phyloP scores from a whole-genome alignment of 2,888 invertebrate species.

The Diarsia rubi region DNA sequence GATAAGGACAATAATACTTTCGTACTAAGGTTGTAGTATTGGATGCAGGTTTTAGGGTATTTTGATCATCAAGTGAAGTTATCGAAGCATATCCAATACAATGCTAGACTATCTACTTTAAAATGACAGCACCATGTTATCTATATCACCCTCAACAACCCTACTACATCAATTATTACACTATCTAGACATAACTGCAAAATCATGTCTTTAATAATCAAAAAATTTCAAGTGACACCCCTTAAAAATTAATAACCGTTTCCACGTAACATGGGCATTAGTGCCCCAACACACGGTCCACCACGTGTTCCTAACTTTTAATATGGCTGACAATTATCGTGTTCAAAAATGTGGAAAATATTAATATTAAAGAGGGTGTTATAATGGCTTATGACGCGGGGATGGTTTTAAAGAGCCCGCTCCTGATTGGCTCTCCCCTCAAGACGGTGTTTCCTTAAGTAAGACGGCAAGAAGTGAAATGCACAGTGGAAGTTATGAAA shows the following conservation, averaged over 20 bases:
- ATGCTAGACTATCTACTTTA: not conserved
- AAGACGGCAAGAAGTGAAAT: constrained; percentile 57
- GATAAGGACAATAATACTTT: no score
- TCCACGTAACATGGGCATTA: constrained; percentile 66
- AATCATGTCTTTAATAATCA: constrained; percentile 35
- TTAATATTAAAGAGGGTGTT: constrained; percentile 82
- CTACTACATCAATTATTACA: constrained; percentile 25
- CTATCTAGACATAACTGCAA: constrained; percentile 30
- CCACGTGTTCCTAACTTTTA: constrained; percentile 85
- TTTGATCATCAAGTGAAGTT: no score
- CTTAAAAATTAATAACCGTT: constrained; percentile 69
- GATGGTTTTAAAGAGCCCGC: constrained; percentile 68
- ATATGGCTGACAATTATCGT: constrained; percentile 86
- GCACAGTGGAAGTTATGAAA: constrained; percentile 59
- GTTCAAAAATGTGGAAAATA: constrained; percentile 86
- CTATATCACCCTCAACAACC: not conserved
- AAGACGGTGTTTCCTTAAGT: constrained; percentile 59
- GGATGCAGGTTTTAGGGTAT: not conserved
- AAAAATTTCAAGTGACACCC: constrained; percentile 37
- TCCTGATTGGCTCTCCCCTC: constrained; percentile 67
- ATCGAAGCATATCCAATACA: not conserved
- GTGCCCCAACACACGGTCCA: constrained; percentile 65
- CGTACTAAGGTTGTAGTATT: not conserved
- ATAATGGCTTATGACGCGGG: constrained; percentile 77
- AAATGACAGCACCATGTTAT: not conserved